Evolutionary conservation across 2,113 vertebrate genomes (phyloP), one percentile per base, ranked within the genome.

Genomic region (Scomber japonicus): DNA sequence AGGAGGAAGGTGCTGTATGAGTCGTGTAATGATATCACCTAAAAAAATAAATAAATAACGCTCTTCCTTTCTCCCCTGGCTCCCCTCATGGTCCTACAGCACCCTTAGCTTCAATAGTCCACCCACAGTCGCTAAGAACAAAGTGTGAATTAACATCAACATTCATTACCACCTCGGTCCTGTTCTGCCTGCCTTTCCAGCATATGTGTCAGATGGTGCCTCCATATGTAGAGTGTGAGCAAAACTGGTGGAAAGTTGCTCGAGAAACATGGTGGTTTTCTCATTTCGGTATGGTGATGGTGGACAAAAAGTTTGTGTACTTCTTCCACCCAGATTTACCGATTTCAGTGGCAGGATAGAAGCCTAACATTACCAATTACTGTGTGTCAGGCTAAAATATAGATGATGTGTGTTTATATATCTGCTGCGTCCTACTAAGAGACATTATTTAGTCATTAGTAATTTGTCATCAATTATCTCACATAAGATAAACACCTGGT

Each of bases 111-210:
- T 64, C 70, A 24, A 44, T 30, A 24, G 50, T 60, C 73, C 75
- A 4, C 80, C 82, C 78, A 85, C 84, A 59, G 45, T 55, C 3
- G 0, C 72, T 48, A 16, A 65, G 56, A 44, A 60, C 31, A 72
- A 81, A 40, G 77, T 80, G 87, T 72, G 70, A 91, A 80, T 80
- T 31, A 75, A 1, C 45, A 67, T 63, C 54, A 15, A 12, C 75
- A 77, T 49, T 75, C 77, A 70, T 80, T 64, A 63, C 35, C 71
- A 56, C 63, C 11, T 55, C 3, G 7, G 5, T 31, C 4, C 60
- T 14, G 3, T 55, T 71, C 69, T 70, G 70, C 77, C 81, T 78
- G 7, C 35, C 35, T 40, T 49, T 56, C 56, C 71, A 64, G 51
- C 81, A 75, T 84, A 75, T 86, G 82, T 66, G 60, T 61, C 71